Percentiles rank a stretch among this genome's conserved stretches.
Evolutionary conservation across 2,113 vertebrate species (phyloP).

Genomic region (Benitochromis conjunctus): DNA sequence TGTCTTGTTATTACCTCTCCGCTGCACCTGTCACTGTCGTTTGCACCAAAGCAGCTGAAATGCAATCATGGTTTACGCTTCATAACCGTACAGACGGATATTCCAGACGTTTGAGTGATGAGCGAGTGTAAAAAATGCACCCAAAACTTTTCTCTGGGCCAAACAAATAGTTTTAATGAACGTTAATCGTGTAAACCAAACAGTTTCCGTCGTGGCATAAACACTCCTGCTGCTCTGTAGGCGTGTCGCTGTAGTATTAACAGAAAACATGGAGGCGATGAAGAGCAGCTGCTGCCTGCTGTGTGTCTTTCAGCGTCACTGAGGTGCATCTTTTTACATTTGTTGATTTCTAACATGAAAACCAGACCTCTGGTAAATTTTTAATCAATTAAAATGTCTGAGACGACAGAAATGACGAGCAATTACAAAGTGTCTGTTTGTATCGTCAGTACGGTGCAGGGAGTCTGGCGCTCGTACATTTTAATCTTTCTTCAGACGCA

Average conservation of each 20-base stretch:
- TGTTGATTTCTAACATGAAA: neutral
- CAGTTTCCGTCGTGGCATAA: neutral
- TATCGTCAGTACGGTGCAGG: neutral
- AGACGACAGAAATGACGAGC: neutral
- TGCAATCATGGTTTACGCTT: fast-evolving
- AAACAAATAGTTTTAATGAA: neutral
- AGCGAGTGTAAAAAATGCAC: neutral
- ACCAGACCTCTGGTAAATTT: fast-evolving
- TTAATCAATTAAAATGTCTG: neutral
- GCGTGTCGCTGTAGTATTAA: neutral
- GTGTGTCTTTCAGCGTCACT: neutral
- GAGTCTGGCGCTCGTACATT: neutral
- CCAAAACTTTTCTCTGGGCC: neutral
- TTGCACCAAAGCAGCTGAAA: neutral
- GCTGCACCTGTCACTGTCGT: neutral
- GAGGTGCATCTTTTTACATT: neutral
- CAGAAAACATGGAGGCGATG: neutral
- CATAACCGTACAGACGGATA: neutral
- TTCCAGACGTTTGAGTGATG: neutral
- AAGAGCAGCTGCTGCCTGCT: neutral
- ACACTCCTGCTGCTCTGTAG: too few relatives aligned
- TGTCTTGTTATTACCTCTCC: neutral
- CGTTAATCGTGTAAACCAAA: neutral
- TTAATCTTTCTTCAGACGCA: fast-evolving
- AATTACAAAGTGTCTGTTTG: neutral